Conservation (phyloP, 53 echinoderm and acorn worm species). For the Stichopus horrens region DNA sequence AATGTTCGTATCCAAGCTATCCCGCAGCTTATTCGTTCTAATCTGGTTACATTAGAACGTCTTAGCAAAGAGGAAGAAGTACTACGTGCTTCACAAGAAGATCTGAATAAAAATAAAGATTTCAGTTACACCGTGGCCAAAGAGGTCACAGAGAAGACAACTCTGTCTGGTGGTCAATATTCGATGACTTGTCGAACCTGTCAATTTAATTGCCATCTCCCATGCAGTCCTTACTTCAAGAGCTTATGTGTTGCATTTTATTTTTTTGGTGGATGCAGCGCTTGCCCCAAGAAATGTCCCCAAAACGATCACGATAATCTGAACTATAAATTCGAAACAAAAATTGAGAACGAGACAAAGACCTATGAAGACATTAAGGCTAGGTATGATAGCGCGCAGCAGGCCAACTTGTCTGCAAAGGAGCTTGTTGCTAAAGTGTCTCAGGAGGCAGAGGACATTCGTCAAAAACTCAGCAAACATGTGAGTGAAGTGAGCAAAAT, state of each 20-base stretch:
- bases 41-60: conserved; percentile 24
- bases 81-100: conserved; percentile 36
- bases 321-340: background rate
- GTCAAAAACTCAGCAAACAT: too few relatives aligned
- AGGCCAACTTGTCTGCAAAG: background rate
- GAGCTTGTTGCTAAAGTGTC: background rate
- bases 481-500: background rate
- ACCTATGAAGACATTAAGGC: background rate
- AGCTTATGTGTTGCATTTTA: background rate
- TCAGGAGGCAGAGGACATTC: background rate
- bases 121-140: conserved; percentile 40
- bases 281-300: background rate
- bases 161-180: background rate
- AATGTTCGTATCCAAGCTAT: conserved; percentile 42
- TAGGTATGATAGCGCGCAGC: background rate
- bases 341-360: background rate
- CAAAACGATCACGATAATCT: background rate
- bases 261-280: background rate
- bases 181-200: conserved; percentile 50
- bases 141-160: background rate
- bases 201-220: conserved; percentile 47
- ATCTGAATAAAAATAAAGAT: conserved; percentile 33
- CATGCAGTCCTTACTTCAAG: background rate
- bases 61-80: conserved; percentile 24
- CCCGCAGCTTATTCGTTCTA: conserved; percentile 44